These are phyloP conservation scores for Atherinomorus stipes DNA, from an alignment of 2,113 vertebrate genomes.

Conservation along the genomic window DNA sequence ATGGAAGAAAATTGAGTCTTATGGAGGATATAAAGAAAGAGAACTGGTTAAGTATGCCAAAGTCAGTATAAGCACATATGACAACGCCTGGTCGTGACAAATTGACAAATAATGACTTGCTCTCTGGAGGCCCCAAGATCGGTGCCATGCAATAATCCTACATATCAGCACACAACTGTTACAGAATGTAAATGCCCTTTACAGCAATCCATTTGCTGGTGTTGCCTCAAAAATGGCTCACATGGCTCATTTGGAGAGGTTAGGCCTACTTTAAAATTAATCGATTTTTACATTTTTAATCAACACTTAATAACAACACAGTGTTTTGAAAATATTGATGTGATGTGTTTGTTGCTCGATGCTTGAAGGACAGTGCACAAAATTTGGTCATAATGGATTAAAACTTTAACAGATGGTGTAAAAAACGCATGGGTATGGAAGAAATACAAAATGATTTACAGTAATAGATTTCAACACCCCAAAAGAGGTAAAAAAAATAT, in stretches of 20 bases:
- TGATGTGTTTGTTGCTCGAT: too few species aligned
- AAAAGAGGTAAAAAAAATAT: constrained; percentile 2
- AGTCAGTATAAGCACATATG: constrained; percentile 13
- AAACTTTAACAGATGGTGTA: neutral
- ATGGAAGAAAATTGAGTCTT: neutral
- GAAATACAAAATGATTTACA: neutral
- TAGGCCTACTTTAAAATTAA: too few species aligned
- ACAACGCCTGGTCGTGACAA: constrained; percentile 23
- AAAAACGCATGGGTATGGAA: neutral
- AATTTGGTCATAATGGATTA: neutral
- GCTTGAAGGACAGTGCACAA: too few species aligned
- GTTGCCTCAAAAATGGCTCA: constrained; percentile 24
- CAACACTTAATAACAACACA: too few species aligned
- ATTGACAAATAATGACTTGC: constrained; percentile 3
- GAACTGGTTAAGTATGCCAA: constrained; percentile 2
- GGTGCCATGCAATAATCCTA: constrained; percentile 9
- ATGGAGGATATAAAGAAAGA: constrained; percentile 4
- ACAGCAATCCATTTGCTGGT: constrained; percentile 37
- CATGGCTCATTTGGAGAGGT: neutral
- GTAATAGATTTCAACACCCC: neutral
- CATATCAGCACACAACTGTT: constrained; percentile 6
- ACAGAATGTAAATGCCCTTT: constrained; percentile 14
- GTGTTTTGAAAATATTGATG: too few species aligned
- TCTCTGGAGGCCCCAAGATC: constrained; percentile 4
- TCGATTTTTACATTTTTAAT: too few species aligned